Evolutionary conservation across 2,797 vertebrate species (phyloP).

Genomic region (Gila robusta): DNA sequence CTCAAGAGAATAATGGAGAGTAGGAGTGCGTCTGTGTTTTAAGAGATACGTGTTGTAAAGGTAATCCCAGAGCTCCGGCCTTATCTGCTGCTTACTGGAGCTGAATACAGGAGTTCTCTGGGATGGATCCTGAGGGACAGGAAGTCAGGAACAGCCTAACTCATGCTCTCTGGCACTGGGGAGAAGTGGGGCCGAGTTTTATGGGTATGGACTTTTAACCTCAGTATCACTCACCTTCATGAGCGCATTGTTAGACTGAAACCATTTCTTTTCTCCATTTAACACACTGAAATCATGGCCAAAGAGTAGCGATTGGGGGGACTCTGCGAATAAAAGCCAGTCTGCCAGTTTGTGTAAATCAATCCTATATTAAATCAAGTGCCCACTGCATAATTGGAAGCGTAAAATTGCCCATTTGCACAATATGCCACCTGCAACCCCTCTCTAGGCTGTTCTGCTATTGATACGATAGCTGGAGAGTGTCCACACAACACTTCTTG

Average conservation of each 20-base stretch:
- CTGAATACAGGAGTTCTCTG: constrained; percentile 58
- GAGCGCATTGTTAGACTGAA: constrained; percentile 23
- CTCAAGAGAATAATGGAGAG: constrained; percentile 16
- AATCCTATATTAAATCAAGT: constrained; percentile 63
- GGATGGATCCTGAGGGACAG: constrained; percentile 66
- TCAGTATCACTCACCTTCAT: constrained; percentile 44
- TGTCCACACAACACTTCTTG: constrained; percentile 43
- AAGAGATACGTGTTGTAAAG: constrained; percentile 56
- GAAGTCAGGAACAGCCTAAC: constrained; percentile 62
- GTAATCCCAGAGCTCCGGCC: constrained; percentile 55
- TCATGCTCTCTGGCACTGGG: constrained; percentile 54
- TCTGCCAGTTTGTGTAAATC: constrained; percentile 64
- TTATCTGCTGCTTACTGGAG: constrained; percentile 62
- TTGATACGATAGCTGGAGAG: constrained; percentile 55
- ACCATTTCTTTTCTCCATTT: constrained; percentile 50
- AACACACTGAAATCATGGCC: background rate
- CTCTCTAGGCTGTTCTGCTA: constrained; percentile 43
- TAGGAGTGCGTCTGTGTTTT: constrained; percentile 44
- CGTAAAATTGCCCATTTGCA: constrained; percentile 66
- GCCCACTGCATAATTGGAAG: constrained; percentile 59
- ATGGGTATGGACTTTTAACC: constrained; percentile 55
- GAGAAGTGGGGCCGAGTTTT: constrained; percentile 41
- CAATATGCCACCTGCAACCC: constrained; percentile 64
- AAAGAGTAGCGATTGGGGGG: constrained; percentile 6
- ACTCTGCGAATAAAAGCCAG: constrained; percentile 35